A percentile compares a stretch with the other conserved stretches of the same genome.
Conservation (phyloP, 2,797 vertebrate species). For the Dipus sagitta region DNA sequence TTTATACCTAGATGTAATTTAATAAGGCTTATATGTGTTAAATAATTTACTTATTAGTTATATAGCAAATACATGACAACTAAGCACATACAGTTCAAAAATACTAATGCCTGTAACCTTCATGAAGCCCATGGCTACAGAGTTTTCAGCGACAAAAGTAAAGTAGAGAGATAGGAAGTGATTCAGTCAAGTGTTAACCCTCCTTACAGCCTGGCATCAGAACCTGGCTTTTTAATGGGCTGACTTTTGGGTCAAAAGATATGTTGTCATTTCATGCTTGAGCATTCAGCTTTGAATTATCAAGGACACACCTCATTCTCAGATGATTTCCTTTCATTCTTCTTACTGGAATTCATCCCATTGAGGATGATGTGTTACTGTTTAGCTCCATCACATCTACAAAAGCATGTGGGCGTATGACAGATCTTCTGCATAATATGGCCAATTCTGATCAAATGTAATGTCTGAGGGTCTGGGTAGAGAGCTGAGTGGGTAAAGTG, state of each 20-base stretch:
- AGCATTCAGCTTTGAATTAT: neutral
- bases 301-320: neutral
- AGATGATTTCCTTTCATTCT: conserved; percentile 15
- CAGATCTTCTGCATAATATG: neutral
- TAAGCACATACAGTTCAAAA: conserved; percentile 22
- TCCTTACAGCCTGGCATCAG: neutral
- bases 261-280: neutral
- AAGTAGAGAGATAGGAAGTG: neutral
- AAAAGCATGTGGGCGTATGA: neutral
- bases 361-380: neutral
- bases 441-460: neutral
- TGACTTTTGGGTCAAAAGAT: neutral
- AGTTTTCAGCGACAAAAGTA: neutral
- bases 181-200: neutral
- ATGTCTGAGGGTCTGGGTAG: neutral
- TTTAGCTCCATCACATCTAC: neutral
- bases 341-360: neutral
- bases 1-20: conserved; percentile 32
- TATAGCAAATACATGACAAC: neutral
- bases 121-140: neutral
- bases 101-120: conserved; percentile 1
- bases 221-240: neutral
- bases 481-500: no score
- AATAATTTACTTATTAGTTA: neutral
- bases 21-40: neutral